Evolutionary conservation across 2,113 vertebrate genomes (phyloP).

Genomic region (Rafetus swinhoei): DNA sequence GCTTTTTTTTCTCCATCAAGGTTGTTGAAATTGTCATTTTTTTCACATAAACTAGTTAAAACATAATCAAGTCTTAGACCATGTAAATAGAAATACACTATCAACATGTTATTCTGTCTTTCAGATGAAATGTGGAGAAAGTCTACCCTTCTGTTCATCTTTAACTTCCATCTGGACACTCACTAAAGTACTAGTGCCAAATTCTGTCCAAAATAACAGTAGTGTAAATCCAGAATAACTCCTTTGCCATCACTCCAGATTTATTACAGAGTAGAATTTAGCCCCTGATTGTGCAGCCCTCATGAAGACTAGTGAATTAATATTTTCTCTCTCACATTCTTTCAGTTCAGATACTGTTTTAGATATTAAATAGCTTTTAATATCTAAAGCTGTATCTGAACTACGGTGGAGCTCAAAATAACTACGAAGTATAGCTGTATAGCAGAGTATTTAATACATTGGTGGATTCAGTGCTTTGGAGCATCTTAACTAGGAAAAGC

Average conservation of each 20-base stretch:
- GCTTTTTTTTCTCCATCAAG: constrained; percentile 8
- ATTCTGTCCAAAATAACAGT: constrained; percentile 23
- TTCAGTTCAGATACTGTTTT: not conserved
- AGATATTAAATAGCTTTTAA: not conserved
- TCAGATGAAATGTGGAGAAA: constrained; percentile 44
- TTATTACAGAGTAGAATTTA: constrained; percentile 50
- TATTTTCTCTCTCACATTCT: not conserved
- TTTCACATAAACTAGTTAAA: not conserved
- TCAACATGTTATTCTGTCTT: constrained; percentile 13
- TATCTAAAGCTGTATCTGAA: not conserved
- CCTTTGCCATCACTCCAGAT: constrained; percentile 37
- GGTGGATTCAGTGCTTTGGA: not conserved
- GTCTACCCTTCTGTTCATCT: constrained; percentile 62
- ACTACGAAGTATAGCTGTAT: not conserved
- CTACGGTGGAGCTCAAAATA: not conserved
- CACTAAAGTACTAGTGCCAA: not conserved
- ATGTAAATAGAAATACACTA: not conserved
- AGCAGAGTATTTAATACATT: not conserved
- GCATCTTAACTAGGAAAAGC: not conserved
- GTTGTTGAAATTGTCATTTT: not conserved
- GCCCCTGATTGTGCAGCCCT: constrained; percentile 25
- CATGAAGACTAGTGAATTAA: constrained; percentile 18
- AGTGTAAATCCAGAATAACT: constrained; percentile 47
- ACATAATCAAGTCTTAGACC: not conserved
- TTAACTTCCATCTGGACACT: constrained; percentile 44